Evolutionary conservation across 2,113 vertebrate species (phyloP), one percentile per base, ranked within the genome.

Genomic region (Oplegnathus fasciatus): DNA sequence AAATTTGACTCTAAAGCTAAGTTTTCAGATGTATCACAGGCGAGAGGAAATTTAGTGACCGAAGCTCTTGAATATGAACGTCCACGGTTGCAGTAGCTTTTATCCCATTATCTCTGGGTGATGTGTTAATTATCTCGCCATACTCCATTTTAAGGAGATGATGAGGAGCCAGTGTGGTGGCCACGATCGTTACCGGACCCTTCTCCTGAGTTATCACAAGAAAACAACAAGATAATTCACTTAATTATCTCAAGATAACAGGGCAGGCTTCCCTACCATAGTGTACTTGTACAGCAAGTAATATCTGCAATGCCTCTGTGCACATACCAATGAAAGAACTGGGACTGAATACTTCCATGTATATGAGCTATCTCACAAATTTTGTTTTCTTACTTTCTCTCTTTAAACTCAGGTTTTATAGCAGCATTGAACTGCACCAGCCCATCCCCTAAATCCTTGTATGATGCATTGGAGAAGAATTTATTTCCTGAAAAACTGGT

Each of bases 361-460:
- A 14, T 6, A 48, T 57, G 26, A 7, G n/a, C 34, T 37, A 6
- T 50, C 18, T 50, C 18, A 8, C 2, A 2, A 22, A 22, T 46
- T 10, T n/a, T n/a, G n/a, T n/a, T n/a, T n/a, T n/a, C n/a, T n/a
- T 68, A n/a, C 4, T 46, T 2, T 30, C 24, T 70, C 18, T 62
- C 24, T 54, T 17, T 18, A 7, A n/a, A 18, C 5, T 44, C 70
- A 82, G 80, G 42, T 57, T 48, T 17, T 44, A 28, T n/a, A 5
- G 34, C 42, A 42, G 28, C 62, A 15, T 30, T 75, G 17, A 75
- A 76, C 24, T 83, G 80, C 54, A 61, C 22, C 72, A 70, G 65
- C 24, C 54, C 64, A n/a, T 54, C 42, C n/a, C 44, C 44, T 22
- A 65, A 83, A 17, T 34, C 72, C 10, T 60, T 83, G 40, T 26